Evolutionary conservation across 2,113 vertebrate genomes (phyloP), one percentile per base, ranked within the genome.

Genomic region (Antennarius striatus): DNA sequence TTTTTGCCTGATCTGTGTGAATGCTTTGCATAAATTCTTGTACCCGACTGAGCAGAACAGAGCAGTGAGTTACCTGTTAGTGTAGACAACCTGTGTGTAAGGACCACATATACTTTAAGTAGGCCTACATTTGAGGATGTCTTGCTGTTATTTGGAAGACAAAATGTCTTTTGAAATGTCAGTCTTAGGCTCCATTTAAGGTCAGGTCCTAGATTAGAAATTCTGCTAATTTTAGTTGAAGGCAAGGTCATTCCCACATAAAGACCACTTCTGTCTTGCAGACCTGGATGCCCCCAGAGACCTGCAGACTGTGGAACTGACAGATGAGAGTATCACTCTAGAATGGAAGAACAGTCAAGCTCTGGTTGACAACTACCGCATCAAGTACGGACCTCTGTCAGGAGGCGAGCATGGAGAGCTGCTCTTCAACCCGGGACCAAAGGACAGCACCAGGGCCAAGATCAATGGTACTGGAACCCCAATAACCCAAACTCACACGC

Each of bases 331-430:
- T 80, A 96, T 99, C 83, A 98, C 95, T 17, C 84, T 99, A 55
- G 94, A 98, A 73, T 99, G 98, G 98, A 94, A 85, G 77, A 98
- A 98, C 69, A 98, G 94, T 82, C 91, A 85, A 2, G 94, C 97
- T 0, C 77, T 90, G 0, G 87, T 95, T 0, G 93, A 95, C 51
- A 93, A 69, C 71, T 99, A 98, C 64, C 91, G 96, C 45, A 95
- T 99, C 66, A 99, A 99, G 79, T 99, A 95, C 0, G 96, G 96
- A 9, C 95, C 97, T 47, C 93, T 99, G 81, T 95, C 97, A 4
- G 98, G 96, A 58, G 96, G 95, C 0, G 95, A 95, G 48, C 98
- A 99, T 0, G 90, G 94, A 0, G 97, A 99, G 77, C 52, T 95
- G 13, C 94, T 95, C 0, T 94, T 97, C 75, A 89, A 92, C 2